phyloP scores from a whole-genome alignment of 2,888 invertebrate genomes.

The Globia sparganii region DNA sequence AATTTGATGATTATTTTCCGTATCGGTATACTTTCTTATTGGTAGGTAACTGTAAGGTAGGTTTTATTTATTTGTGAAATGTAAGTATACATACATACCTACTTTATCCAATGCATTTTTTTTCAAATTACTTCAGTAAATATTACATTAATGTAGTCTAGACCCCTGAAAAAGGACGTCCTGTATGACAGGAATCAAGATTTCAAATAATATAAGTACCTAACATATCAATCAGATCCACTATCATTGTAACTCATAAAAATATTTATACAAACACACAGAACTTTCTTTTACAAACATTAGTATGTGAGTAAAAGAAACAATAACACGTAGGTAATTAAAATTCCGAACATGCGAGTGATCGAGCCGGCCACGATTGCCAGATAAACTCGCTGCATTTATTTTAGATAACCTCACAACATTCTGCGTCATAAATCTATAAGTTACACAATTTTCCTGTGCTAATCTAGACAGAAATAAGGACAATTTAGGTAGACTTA shows the following conservation, averaged over 20 bases:
- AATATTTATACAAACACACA: not conserved
- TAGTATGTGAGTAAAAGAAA: constrained; percentile 18
- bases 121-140: not conserved
- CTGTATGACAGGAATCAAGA: not conserved
- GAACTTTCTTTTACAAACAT: constrained; percentile 9
- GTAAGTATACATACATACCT: not conserved
- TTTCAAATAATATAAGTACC: not conserved
- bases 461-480: not conserved
- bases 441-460: not conserved
- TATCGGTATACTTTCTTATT: constrained; percentile 10
- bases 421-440: constrained; percentile 19
- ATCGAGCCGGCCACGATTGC: constrained; percentile 2
- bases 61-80: not conserved
- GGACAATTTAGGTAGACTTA: not conserved
- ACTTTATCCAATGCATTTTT: not conserved
- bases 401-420: constrained; percentile 22
- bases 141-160: not conserved
- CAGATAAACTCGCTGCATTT: constrained; percentile 6
- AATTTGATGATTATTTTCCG: constrained; percentile 23
- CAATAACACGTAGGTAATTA: constrained; percentile 41
- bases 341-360: constrained; percentile 39
- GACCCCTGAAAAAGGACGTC: not conserved
- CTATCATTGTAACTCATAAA: not conserved
- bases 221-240: not conserved
- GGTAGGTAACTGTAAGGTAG: not conserved